These are phyloP conservation scores for Odontocolon sp. DNA, from an alignment of 2,888 invertebrate species.

Conservation along the genomic window DNA sequence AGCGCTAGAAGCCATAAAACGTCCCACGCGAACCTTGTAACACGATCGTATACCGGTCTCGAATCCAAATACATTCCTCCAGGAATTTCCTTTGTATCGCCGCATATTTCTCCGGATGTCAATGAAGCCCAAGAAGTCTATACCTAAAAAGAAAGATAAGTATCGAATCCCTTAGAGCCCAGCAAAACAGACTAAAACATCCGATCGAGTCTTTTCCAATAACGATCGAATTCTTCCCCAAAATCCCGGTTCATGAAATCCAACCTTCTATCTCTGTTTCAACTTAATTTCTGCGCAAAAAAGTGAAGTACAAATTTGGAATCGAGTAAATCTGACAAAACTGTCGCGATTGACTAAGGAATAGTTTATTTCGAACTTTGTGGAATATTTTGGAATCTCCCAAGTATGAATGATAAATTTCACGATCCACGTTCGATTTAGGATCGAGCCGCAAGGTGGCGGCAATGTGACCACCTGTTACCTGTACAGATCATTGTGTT, in stretches of 20 bases:
- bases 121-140: not conserved
- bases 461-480: conserved; percentile 67
- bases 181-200: no score
- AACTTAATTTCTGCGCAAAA: no score
- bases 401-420: conserved; percentile 48
- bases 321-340: no score
- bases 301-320: no score
- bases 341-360: no score
- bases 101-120: conserved; percentile 16
- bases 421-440: conserved; percentile 49
- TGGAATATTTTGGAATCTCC: conserved; percentile 30
- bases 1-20: conserved; percentile 30
- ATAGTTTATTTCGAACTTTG: no score
- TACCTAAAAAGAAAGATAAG: conserved; percentile 1
- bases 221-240: not conserved
- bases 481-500: conserved; percentile 45
- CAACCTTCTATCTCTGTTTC: not conserved
- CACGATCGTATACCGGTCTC: conserved; percentile 36
- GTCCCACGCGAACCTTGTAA: conserved; percentile 11
- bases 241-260: not conserved
- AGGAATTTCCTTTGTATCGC: conserved; percentile 37
- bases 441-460: conserved; percentile 66
- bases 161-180: not conserved
- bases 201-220: no score
- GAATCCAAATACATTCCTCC: conserved; percentile 35